Base-by-base conservation (phyloP, 2,113 vertebrate genomes). In the Malurus elegans region DNA sequence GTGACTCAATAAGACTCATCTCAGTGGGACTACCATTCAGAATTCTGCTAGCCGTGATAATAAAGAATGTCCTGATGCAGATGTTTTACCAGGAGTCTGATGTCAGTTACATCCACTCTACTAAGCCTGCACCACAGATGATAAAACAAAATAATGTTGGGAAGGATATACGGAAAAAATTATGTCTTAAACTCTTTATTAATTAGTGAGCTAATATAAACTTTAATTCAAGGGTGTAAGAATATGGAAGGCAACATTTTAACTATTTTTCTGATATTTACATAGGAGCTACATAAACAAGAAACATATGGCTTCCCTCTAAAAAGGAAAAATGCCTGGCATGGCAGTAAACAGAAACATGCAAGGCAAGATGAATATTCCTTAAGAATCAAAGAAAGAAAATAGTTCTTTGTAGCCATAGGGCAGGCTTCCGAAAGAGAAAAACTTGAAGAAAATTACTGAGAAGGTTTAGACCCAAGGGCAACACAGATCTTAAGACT, bases 401-500 rank as follows among this genome's bases (percentile, higher is more conserved):
- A 85, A 78, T 9, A 81, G 53, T 34, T 72, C n/a, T 66, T 90
- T 48, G 64, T 50, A 91, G 56, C 73, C 57, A 73, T 15, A 3
- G 5, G n/a, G 31, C 40, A 64, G 48, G 21, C 42, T 90, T 86
- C 79, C 75, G 38, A 70, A 95, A 85, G 29, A 36, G 44, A 91
- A 90, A 88, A 90, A 61, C 29, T 36, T 61, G 69, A 91, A 91
- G 29, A 96, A 74, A 82, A 88, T 76, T 53, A 44, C 8, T 64
- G 48, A 95, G 83, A 95, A 86, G 45, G 17, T 90, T 96, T 70
- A 88, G 54, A 92, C 44, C 66, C 71, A 57, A 31, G 9, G 58
- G 86, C 72, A 91, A 40, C 31, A 51, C 29, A 92, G 81, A 92
- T 71, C 72, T 95, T 71, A 90, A 86, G 47, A 92, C 44, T 70